Evolutionary conservation across 1,140 invertebrate species (phyloP), one percentile per base, ranked within the genome.

Genomic region (Polyergus mexicanus): DNA sequence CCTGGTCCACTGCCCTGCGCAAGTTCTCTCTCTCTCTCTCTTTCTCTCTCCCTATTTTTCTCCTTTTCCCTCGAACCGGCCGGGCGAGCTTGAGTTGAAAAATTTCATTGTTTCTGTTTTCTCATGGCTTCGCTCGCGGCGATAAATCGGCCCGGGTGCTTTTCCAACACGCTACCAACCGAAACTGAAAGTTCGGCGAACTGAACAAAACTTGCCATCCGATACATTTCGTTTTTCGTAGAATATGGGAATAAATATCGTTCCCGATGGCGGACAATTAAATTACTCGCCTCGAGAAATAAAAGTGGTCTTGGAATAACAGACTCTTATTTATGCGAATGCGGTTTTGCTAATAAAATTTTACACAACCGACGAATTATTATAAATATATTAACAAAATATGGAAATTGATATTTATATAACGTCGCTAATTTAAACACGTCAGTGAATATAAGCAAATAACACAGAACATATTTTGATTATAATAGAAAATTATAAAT

Each of bases 31-130:
- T 28, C 13, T 1, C n/a, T 16, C 41, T 22, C 41, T 32, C 51
- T 22, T 47, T 47, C n/a, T 74, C n/a, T 47, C 32, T 3, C 28
- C 44, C 3, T 8, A 19, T 28, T 7, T 1, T 8, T 16, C 41
- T 28, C 28, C 19, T 32, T 28, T 25, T n/a, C 38, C 32, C 32
- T 32, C 47, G 28, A n/a, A 78, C 22, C 51, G 41, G 35, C 19
- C 63, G 63, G 25, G 38, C 44, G 44, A 71, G 85, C 85, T 89
- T 89, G n/a, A 83, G 87, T 86, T 74, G 88, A 83, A 51, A 51
- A 89, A 89, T 89, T 89, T 89, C 88, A 89, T 89, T 89, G 88
- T 90, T 90, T 90, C 85, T 87, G 88, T 87, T 84, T 87, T 86
- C 60, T 28, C 78, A 32, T 41, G 35, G 85, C 56, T 68, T 44